phyloP scores from a whole-genome alignment of 2,113 vertebrate genomes.

The Rhinoptilus africanus region DNA sequence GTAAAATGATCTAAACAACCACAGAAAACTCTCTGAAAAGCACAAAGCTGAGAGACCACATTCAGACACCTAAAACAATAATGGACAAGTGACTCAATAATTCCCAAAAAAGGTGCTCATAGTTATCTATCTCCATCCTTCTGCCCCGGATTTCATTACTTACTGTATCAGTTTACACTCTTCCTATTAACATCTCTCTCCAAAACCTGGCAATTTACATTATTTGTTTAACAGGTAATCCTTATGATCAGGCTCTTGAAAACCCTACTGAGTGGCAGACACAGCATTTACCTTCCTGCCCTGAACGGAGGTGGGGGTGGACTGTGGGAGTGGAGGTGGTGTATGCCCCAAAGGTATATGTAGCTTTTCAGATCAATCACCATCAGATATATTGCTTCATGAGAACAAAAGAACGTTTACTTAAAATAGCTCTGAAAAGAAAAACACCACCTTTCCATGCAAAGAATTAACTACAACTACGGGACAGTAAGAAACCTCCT shows the following conservation, averaged over 20 bases:
- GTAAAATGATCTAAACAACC: neutral
- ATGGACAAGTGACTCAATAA: neutral
- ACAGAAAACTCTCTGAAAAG: neutral
- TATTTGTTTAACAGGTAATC: neutral
- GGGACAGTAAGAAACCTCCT: neutral
- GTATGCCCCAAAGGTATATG: fast-evolving
- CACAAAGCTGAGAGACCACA: neutral
- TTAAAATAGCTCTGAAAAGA: neutral
- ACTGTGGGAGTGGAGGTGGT: fast-evolving
- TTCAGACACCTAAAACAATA: neutral
- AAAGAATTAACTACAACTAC: neutral
- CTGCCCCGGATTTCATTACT: neutral
- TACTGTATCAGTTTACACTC: neutral
- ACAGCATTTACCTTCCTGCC: neutral
- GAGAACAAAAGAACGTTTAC: neutral
- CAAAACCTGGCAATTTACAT: neutral
- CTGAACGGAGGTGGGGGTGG: too few relatives aligned
- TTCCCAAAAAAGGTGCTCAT: neutral
- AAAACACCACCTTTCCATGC: neutral
- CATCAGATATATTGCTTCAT: neutral
- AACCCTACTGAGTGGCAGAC: neutral
- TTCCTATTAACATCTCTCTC: neutral
- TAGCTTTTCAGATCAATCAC: neutral
- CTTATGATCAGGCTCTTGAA: neutral
- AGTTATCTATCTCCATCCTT: neutral